Conservation (phyloP, 2,797 vertebrate species). For the Cossypha heuglini region DNA sequence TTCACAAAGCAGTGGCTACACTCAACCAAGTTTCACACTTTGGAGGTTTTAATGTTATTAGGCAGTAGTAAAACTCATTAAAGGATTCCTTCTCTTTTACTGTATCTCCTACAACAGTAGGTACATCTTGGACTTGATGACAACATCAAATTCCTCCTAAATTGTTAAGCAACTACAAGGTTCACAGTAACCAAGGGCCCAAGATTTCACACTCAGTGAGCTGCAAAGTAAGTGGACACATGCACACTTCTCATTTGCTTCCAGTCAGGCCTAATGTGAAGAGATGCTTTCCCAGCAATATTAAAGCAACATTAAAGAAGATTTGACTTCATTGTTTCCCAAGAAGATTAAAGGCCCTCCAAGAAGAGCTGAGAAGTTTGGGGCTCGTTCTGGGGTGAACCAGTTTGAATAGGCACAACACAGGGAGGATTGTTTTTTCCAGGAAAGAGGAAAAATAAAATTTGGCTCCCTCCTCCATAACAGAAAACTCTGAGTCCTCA, state of each 20-base stretch:
- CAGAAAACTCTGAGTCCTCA: background rate
- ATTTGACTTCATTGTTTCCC: slow-evolving; percentile 57
- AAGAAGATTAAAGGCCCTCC: slow-evolving; percentile 63
- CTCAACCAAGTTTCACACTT: background rate
- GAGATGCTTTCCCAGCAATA: slow-evolving; percentile 47
- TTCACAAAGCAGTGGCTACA: background rate
- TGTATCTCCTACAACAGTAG: slow-evolving; percentile 33
- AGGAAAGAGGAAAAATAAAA: background rate
- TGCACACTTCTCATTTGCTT: slow-evolving; percentile 48
- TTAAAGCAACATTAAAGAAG: slow-evolving; percentile 62
- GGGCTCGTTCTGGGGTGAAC: slow-evolving; percentile 21
- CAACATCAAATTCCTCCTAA: slow-evolving; percentile 62
- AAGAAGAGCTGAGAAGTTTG: slow-evolving; percentile 11
- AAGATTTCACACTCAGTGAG: slow-evolving; percentile 58
- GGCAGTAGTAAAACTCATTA: background rate
- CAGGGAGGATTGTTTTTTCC: background rate
- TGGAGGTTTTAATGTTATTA: background rate
- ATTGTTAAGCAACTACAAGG: slow-evolving; percentile 43
- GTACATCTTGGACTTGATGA: slow-evolving; percentile 30
- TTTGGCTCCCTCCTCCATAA: background rate
- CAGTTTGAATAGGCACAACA: background rate
- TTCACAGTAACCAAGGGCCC: slow-evolving; percentile 44
- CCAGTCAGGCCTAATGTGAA: slow-evolving; percentile 41
- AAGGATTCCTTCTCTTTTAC: background rate
- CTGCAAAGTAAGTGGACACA: slow-evolving; percentile 44